Conservation (phyloP, 2,888 invertebrate species). For the Dicroscelio sp. region DNA sequence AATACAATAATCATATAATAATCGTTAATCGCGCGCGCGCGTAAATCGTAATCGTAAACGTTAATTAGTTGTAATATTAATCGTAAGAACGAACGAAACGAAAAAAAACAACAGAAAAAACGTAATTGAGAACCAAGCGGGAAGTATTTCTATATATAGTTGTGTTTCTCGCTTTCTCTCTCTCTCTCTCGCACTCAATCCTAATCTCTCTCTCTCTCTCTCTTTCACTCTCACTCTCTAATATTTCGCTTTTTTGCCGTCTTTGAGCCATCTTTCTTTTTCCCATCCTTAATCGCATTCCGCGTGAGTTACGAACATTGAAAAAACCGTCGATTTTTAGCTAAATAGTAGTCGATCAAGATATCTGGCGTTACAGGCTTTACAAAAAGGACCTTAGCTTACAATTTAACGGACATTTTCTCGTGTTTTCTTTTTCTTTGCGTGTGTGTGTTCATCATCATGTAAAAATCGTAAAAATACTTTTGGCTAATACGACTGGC, state of each 20-base stretch:
- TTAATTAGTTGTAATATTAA: conserved; percentile 64
- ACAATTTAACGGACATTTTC: conserved; percentile 79
- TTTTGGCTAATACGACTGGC: conserved; percentile 81
- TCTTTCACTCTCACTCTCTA: not conserved
- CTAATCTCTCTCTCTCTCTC: not conserved
- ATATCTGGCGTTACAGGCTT: conserved; percentile 79
- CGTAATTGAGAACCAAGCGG: conserved; percentile 74
- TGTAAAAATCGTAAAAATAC: conserved; percentile 83
- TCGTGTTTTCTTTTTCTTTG: no score
- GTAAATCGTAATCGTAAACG: conserved; percentile 49
- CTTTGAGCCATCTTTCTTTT: not conserved
- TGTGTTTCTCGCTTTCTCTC: conserved; percentile 49
- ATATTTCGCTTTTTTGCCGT: no score
- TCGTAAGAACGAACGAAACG: no score
- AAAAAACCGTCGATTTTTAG: conserved; percentile 81
- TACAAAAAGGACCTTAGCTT: conserved; percentile 79
- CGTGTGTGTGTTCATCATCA: no score
- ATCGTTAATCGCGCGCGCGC: no score
- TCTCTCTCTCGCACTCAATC: no score
- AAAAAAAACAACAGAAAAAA: conserved; percentile 77
- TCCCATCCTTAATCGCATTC: conserved; percentile 68
- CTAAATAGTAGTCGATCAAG: conserved; percentile 81
- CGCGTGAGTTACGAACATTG: conserved; percentile 77
- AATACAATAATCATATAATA: conserved; percentile 56
- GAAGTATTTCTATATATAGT: conserved; percentile 74